Base-by-base conservation (phyloP, 2,797 vertebrate genomes). In the Myotis myotis region DNA sequence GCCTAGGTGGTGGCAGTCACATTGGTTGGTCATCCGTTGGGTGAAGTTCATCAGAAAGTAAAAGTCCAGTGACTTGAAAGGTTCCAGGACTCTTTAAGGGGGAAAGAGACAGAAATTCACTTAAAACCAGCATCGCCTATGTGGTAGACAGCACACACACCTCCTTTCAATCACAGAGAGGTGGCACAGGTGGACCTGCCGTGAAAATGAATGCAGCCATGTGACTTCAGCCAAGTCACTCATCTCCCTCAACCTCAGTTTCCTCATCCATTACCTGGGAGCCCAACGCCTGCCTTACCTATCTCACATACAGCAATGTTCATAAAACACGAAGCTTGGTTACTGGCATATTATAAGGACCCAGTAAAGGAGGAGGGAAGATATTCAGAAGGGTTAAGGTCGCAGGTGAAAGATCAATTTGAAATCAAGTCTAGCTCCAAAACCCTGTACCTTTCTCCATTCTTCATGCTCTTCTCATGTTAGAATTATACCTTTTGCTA, bases 41-140 rank as follows among this genome's bases (percentile, higher is more conserved):
- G 22, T 78, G 19, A 89, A 94, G 87, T 86, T 91, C 90, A 95
- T 62, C 66, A 13, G 78, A 94, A 94, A 83, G 62, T 47, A 41
- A 87, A 95, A 89, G 41, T 66, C 49, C 53, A 66, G 22, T 22
- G 41, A 75, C 55, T 30, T 49, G 2, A 16, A 49, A 64, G 55
- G 2, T 93, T 62, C 55, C 47, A 66, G 83, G 38, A 88, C 51
- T 66, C 87, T 89, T 83, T 23, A 75, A 53, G 71, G 25, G n/a
- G 5, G 10, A 75, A 72, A 88, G 11, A 87, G 28, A 38, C 15
- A 84, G 71, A 87, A 91, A 71, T 53, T 38, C 30, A 28, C 3
- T 33, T 17, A 66, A 75, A 75, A 82, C 8, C 87, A 68, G 3
- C 17, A 76, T 22, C 5, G 0, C 83, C 47, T 71, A 6, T 10